These are phyloP conservation scores for Amphiprion percula DNA, from an alignment of 2,113 vertebrate species.

Conservation along the genomic window DNA sequence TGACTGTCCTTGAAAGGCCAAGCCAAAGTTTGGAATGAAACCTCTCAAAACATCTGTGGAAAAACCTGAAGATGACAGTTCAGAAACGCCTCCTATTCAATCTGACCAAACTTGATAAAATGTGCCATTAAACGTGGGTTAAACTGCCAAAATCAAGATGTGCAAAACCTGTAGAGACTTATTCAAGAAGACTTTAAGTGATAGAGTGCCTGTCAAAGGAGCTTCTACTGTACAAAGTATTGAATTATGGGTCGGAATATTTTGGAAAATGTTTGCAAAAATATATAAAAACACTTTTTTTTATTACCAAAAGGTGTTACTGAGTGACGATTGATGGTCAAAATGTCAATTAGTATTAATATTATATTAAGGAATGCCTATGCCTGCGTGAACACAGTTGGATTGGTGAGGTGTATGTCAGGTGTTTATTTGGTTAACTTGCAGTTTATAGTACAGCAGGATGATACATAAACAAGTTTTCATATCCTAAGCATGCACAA, in stretches of 20 bases:
- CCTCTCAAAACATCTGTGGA: neutral
- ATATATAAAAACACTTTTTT: no score
- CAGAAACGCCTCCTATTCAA: neutral
- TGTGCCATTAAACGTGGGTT: neutral
- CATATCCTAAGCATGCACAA: neutral
- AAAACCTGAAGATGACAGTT: neutral
- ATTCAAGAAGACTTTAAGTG: neutral
- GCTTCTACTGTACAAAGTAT: neutral
- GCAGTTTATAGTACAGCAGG: no score
- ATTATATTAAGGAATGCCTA: no score
- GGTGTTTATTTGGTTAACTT: no score
- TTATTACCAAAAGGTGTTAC: no score
- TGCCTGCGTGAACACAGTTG: no score
- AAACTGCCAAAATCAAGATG: neutral
- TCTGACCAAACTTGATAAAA: neutral
- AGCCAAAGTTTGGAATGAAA: neutral
- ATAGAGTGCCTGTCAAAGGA: neutral
- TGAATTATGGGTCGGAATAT: no score
- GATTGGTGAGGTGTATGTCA: no score
- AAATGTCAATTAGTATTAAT: no score
- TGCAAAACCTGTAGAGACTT: neutral
- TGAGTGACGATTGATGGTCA: no score
- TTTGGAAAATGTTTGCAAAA: no score
- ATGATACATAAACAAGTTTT: no score
- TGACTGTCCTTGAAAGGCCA: neutral